phyloP scores from a whole-genome alignment of 2,797 vertebrate species.

The Microtus californicus region DNA sequence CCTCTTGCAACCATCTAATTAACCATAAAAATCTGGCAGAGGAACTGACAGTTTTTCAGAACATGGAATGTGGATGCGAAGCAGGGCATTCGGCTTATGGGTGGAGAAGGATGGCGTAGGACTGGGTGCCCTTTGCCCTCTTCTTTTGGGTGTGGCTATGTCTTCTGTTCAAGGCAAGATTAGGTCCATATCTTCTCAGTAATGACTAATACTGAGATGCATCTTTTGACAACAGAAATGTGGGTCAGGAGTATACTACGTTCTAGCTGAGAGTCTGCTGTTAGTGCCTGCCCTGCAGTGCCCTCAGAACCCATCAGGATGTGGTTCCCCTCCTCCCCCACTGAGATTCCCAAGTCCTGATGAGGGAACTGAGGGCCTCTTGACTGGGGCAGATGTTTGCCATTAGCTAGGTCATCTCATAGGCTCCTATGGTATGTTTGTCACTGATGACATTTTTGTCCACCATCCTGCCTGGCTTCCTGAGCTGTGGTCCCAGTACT shows the following conservation, averaged over 20 bases:
- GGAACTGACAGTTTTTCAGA: slow-evolving; percentile 68
- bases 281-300: background rate
- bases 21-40: slow-evolving; percentile 78
- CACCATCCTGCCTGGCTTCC: background rate
- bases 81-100: slow-evolving; percentile 25
- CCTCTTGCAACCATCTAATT: slow-evolving; percentile 80
- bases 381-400: background rate
- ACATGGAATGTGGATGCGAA: slow-evolving; percentile 67
- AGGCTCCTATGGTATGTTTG: background rate
- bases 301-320: background rate
- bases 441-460: background rate
- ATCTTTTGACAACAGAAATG: slow-evolving; percentile 61
- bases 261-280: background rate
- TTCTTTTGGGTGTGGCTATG: background rate
- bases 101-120: background rate
- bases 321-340: accelerated
- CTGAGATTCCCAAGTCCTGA: background rate
- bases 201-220: slow-evolving; percentile 59
- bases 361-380: background rate
- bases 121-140: slow-evolving; percentile 6
- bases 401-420: background rate
- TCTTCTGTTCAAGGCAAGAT: slow-evolving; percentile 25
- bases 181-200: slow-evolving; percentile 12
- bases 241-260: background rate
- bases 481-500: background rate